Percentiles rank a stretch among this genome's conserved stretches.
Evolutionary conservation across 2,113 vertebrate species (phyloP).

Genomic region (Seriola quinqueradiata): DNA sequence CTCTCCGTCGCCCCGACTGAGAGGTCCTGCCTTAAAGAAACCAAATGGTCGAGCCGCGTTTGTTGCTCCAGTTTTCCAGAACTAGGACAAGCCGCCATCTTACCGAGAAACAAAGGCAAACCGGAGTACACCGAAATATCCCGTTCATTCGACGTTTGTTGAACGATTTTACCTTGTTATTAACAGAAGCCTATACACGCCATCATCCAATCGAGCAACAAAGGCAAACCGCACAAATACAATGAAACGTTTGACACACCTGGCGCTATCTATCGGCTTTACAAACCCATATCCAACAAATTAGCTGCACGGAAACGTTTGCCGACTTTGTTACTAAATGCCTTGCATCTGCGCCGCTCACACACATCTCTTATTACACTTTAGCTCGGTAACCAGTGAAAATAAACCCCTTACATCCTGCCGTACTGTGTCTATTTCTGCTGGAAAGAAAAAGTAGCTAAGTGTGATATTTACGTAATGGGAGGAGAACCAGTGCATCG

Average conservation of each 20-base stretch:
- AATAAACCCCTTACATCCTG: background rate
- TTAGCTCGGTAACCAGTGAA: background rate
- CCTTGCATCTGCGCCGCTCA: conserved; percentile 42
- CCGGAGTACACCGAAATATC: conserved; percentile 45
- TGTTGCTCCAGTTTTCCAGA: conserved; percentile 81
- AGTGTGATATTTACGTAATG: conserved; percentile 54
- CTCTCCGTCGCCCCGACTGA: background rate
- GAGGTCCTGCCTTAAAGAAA: conserved; percentile 4
- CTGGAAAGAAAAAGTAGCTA: background rate
- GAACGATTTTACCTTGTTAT: conserved; percentile 66
- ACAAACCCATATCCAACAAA: too few species aligned
- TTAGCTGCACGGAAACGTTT: too few species aligned
- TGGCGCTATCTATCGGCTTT: conserved; percentile 74
- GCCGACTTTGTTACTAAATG: too few species aligned
- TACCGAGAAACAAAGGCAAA: conserved; percentile 81
- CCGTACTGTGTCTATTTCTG: background rate
- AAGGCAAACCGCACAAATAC: too few species aligned
- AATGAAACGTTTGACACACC: conserved; percentile 70
- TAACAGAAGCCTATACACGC: conserved; percentile 51
- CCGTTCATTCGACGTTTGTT: conserved; percentile 64
- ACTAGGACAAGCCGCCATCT: conserved; percentile 89
- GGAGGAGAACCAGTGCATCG: conserved; percentile 23
- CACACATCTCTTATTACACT: background rate
- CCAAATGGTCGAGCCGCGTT: conserved; percentile 66
- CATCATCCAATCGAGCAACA: conserved; percentile 63